Conservation (phyloP, 1,140 invertebrate species). For the Goniozus legneri region DNA sequence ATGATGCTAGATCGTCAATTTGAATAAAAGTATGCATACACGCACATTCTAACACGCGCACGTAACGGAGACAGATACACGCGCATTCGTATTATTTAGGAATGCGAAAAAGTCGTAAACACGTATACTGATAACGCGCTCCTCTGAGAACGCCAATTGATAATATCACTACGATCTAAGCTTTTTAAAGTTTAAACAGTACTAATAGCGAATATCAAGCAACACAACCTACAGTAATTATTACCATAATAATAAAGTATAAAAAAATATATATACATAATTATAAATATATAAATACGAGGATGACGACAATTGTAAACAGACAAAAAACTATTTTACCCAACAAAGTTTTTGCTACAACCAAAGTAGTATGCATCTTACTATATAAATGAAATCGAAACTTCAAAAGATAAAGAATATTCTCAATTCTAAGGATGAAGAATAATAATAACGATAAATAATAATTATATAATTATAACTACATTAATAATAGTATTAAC, state of each 20-base stretch:
- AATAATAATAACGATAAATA: constrained; percentile 17
- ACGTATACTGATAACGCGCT: constrained; percentile 32
- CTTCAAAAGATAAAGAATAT: constrained; percentile 23
- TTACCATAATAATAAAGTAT: no score
- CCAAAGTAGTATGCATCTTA: constrained; percentile 45
- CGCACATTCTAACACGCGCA: constrained; percentile 7
- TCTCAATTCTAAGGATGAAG: constrained; percentile 37
- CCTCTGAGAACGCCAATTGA: constrained; percentile 45
- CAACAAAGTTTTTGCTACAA: constrained; percentile 53
- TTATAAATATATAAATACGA: constrained; percentile 32
- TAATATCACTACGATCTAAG: constrained; percentile 53
- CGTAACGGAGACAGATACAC: constrained; percentile 16
- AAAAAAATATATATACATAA: constrained; percentile 3
- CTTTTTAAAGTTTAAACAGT: constrained; percentile 44
- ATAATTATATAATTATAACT: no score
- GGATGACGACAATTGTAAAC: constrained; percentile 34
- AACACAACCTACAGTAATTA: constrained; percentile 24
- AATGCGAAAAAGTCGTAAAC: constrained; percentile 7
- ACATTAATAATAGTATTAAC: no score
- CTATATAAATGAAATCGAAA: constrained; percentile 38
- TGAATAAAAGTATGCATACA: constrained; percentile 12
- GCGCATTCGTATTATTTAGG: constrained; percentile 4
- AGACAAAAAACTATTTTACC: constrained; percentile 46
- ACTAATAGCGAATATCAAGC: constrained; percentile 29
- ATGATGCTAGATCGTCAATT: constrained; percentile 6